These are phyloP conservation scores for Hippocampus comes DNA, from an alignment of 2,113 vertebrate genomes.

Conservation along the genomic window DNA sequence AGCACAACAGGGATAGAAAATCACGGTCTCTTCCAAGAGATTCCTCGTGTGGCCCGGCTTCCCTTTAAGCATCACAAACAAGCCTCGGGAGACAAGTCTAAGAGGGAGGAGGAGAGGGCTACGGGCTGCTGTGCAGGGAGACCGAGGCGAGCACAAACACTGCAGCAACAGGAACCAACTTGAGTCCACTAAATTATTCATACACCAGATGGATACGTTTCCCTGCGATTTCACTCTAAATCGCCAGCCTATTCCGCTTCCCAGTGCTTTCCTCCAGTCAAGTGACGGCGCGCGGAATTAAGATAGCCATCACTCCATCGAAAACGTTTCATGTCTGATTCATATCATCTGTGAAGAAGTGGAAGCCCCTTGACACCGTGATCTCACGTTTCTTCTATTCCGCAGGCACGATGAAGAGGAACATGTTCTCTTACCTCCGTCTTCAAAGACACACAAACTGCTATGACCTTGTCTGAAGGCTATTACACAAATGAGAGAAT, in stretches of 20 bases:
- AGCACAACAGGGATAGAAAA: constrained; percentile 54
- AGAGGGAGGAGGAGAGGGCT: constrained; percentile 61
- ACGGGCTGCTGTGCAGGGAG: constrained; percentile 50
- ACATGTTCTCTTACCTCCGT: constrained; percentile 63
- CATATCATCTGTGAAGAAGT: constrained; percentile 67
- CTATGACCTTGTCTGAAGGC: constrained; percentile 96
- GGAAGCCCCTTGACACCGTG: constrained; percentile 63
- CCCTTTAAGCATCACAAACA: constrained; percentile 78
- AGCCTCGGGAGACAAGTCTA: constrained; percentile 73
- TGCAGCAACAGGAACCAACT: constrained; percentile 98
- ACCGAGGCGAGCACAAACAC: constrained; percentile 82
- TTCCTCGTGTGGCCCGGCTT: constrained; percentile 69
- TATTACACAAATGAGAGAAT: constrained; percentile 88
- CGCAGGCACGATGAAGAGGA: constrained; percentile 59
- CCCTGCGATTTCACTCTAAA: constrained; percentile 81
- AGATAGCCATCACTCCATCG: constrained; percentile 65
- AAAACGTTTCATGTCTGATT: constrained; percentile 68
- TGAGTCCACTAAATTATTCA: constrained; percentile 99
- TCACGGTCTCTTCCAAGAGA: constrained; percentile 55
- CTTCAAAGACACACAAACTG: constrained; percentile 66
- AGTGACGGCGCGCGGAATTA: constrained; percentile 50
- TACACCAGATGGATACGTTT: constrained; percentile 96
- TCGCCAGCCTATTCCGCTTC: constrained; percentile 63
- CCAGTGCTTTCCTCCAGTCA: constrained; percentile 25
- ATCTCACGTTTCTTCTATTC: constrained; percentile 66